Percentiles rank a stretch among this genome's conserved stretches.
Evolutionary conservation across 2,888 invertebrate genomes (phyloP).

Genomic region (Pimpla rufipes): DNA sequence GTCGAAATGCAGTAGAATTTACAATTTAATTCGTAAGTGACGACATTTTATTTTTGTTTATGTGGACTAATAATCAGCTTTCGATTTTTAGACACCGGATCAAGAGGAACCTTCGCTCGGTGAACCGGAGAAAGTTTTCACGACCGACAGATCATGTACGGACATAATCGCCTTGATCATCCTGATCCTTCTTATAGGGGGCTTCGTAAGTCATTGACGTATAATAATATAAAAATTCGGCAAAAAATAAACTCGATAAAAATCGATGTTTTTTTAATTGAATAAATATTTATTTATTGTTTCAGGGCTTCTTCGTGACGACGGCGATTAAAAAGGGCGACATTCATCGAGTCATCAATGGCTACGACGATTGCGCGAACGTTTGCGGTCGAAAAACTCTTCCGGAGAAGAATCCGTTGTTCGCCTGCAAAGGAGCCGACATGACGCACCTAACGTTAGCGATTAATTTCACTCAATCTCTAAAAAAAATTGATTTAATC

Average conservation of each 20-base stretch:
- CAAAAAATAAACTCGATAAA: constrained; percentile 8
- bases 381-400: constrained; percentile 87
- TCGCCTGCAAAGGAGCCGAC: constrained; percentile 85
- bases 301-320: constrained; percentile 84
- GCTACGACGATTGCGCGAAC: constrained; percentile 89
- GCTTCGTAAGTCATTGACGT: constrained; percentile 78
- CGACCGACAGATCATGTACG: constrained; percentile 79
- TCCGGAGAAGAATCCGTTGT: constrained; percentile 78
- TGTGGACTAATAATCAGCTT: neutral
- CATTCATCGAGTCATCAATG: constrained; percentile 87
- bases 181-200: constrained; percentile 75
- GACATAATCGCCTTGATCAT: constrained; percentile 77
- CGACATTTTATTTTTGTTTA: neutral
- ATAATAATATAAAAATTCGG: neutral
- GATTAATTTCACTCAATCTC: neutral
- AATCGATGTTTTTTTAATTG: too few species aligned
- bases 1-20: neutral
- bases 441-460: constrained; percentile 80
- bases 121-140: constrained; percentile 76
- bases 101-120: constrained; percentile 72
- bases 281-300: neutral
- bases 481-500: constrained; percentile 8
- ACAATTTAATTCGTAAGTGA: neutral
- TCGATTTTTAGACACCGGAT: constrained; percentile 74
- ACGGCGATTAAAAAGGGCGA: constrained; percentile 85